phyloP scores from a whole-genome alignment of 2,888 invertebrate genomes.

The Amphiduros pacificus region DNA sequence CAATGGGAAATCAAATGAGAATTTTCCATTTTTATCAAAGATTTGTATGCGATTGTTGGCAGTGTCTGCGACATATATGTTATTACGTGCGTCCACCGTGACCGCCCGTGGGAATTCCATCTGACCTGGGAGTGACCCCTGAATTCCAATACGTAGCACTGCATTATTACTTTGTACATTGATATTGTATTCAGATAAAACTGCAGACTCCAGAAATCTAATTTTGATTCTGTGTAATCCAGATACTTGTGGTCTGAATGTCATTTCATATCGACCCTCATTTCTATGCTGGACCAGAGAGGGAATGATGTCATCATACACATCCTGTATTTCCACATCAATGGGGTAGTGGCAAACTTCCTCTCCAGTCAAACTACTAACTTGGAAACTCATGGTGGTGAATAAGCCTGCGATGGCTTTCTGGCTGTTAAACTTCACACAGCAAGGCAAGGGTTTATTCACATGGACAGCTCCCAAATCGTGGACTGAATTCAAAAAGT shows the following conservation, averaged over 20 bases:
- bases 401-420: slow-evolving; percentile 22
- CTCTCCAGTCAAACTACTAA: slow-evolving; percentile 20
- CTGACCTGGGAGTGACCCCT: slow-evolving; percentile 18
- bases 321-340: slow-evolving; percentile 25
- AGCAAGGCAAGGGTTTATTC: slow-evolving; percentile 17
- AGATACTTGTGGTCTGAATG: slow-evolving; percentile 29
- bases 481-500: slow-evolving; percentile 8
- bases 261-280: slow-evolving; percentile 27
- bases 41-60: slow-evolving; percentile 31
- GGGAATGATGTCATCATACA: slow-evolving; percentile 26
- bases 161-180: slow-evolving; percentile 32
- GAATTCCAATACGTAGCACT: slow-evolving; percentile 21
- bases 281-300: slow-evolving; percentile 15
- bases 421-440: slow-evolving; percentile 15
- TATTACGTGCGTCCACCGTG: slow-evolving; percentile 23
- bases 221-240: slow-evolving; percentile 28
- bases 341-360: slow-evolving; percentile 24
- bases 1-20: slow-evolving; percentile 20
- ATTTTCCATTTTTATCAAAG: slow-evolving; percentile 15
- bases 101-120: slow-evolving; percentile 32
- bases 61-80: slow-evolving; percentile 30
- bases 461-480: slow-evolving; percentile 17
- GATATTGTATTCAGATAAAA: slow-evolving; percentile 17
- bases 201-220: slow-evolving; percentile 21
- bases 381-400: slow-evolving; percentile 15